Conservation (phyloP, 2,888 invertebrate genomes). For the Zele albiditarsus region DNA sequence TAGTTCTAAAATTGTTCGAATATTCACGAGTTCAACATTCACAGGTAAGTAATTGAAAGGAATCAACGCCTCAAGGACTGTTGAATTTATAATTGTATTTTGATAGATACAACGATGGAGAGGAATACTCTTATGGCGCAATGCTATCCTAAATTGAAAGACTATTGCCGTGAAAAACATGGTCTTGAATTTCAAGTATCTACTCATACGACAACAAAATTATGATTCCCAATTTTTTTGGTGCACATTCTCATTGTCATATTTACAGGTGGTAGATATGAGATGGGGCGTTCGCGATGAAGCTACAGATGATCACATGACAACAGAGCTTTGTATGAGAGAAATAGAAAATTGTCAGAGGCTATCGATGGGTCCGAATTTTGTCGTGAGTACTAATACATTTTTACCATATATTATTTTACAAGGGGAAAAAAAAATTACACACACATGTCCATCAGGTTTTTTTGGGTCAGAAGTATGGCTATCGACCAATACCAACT, state of each 20-base stretch:
- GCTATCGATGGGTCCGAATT: constrained; percentile 97
- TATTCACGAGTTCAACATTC: constrained; percentile 98
- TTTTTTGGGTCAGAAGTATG: constrained; percentile 98
- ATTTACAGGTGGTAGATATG: constrained; percentile 94
- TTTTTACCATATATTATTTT: background rate
- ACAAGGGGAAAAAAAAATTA: background rate
- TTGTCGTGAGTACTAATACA: constrained; percentile 79
- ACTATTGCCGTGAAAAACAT: constrained; percentile 97
- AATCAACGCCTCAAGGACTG: background rate
- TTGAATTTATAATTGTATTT: constrained; percentile 23
- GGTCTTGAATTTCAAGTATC: constrained; percentile 97
- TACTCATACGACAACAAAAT: background rate
- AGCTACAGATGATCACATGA: constrained; percentile 99
- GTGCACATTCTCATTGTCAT: background rate
- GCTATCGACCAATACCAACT: constrained; percentile 97
- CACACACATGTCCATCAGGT: constrained; percentile 75
- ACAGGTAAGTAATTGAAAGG: constrained; percentile 81
- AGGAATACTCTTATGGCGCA: constrained; percentile 98
- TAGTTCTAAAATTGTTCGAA: constrained; percentile 97
- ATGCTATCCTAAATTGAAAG: constrained; percentile 96
- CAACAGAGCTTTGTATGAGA: constrained; percentile 97
- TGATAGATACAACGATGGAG: constrained; percentile 95
- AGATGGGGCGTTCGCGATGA: constrained; percentile 98
- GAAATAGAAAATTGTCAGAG: constrained; percentile 98
- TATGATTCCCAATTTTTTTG: background rate